phyloP scores from a whole-genome alignment of 2,888 invertebrate species.

The Galerucella calmariensis region DNA sequence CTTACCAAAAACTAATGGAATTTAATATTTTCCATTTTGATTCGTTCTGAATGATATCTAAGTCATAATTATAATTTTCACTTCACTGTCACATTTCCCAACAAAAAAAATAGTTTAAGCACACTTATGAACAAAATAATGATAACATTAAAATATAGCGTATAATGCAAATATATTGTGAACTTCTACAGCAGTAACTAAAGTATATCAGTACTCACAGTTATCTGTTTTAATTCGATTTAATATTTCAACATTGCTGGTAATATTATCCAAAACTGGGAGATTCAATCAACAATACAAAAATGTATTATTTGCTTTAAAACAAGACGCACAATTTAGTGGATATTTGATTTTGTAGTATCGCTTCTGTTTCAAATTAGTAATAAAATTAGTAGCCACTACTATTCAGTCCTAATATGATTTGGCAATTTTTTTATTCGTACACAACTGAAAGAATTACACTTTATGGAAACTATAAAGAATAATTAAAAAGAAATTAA shows the following conservation, averaged over 20 bases:
- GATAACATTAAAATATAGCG: background rate
- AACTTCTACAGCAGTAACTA: background rate
- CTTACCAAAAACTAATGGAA: background rate
- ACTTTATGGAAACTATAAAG: background rate
- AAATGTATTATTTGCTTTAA: background rate
- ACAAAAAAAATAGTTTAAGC: background rate
- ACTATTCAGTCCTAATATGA: no score
- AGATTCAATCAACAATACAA: background rate
- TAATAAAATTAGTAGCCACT: background rate
- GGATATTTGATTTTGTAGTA: background rate
- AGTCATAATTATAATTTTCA: no score
- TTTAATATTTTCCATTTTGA: background rate
- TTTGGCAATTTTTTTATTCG: background rate
- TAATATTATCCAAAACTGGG: slow-evolving; percentile 2
- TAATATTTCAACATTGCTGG: background rate
- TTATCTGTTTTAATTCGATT: slow-evolving; percentile 3
- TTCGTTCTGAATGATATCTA: no score
- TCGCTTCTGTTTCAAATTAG: background rate
- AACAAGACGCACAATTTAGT: background rate
- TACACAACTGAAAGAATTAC: background rate
- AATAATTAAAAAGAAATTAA: no score
- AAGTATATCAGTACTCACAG: background rate
- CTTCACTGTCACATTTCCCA: background rate
- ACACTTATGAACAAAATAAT: background rate
- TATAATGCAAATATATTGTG: background rate